These are phyloP conservation scores for Tetrapedia diversipes DNA, from an alignment of 2,888 invertebrate genomes.

Conservation along the genomic window DNA sequence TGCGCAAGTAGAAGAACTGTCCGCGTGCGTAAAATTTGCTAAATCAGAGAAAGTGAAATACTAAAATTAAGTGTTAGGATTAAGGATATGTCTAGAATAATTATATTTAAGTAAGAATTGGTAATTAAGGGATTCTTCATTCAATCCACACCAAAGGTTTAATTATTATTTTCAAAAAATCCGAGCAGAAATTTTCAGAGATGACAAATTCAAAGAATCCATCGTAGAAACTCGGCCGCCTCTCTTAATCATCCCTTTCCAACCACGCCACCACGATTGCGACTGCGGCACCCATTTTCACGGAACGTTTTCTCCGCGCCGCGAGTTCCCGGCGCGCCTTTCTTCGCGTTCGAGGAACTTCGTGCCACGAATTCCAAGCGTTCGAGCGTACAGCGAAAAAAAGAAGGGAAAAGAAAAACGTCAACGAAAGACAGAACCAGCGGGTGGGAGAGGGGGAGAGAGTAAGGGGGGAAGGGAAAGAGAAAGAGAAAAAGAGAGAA, in stretches of 20 bases:
- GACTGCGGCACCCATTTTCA: conserved; percentile 35
- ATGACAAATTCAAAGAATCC: too few species aligned
- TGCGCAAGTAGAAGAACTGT: too few species aligned
- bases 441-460: too few species aligned
- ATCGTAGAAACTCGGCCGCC: neutral
- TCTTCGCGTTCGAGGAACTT: conserved; percentile 34
- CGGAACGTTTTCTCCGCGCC: conserved; percentile 31
- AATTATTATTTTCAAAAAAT: neutral
- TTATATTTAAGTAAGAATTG: too few species aligned
- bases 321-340: conserved; percentile 29
- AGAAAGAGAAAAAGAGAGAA: conserved; percentile 1
- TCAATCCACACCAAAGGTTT: too few species aligned
- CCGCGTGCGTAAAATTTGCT: too few species aligned
- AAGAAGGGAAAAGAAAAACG: neutral
- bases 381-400: conserved; percentile 24
- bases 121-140: too few species aligned
- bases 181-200: too few species aligned
- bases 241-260: conserved; percentile 8
- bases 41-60: too few species aligned
- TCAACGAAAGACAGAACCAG: neutral
- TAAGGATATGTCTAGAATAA: too few species aligned
- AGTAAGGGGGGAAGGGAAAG: too few species aligned
- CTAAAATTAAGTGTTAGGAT: too few species aligned
- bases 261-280: conserved; percentile 13
- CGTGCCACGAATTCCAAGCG: conserved; percentile 30